A percentile compares a stretch with the other conserved stretches of the same genome.
Evolutionary conservation across 2,113 vertebrate species (phyloP).

Genomic region (Chloebia gouldiae): DNA sequence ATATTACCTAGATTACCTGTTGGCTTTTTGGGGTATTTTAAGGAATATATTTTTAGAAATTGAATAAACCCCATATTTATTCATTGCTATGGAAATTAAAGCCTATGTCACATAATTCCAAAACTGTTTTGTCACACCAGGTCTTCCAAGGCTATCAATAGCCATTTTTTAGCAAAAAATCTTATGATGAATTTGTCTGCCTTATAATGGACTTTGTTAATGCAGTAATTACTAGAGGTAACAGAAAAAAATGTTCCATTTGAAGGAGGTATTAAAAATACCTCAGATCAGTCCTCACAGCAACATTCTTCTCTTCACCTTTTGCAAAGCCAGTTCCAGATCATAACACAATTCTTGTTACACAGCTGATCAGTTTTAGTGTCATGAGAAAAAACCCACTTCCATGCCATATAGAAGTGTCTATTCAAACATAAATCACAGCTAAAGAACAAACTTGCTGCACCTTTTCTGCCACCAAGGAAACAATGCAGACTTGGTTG

Average conservation of each 20-base stretch:
- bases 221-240: background rate
- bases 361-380: background rate
- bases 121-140: background rate
- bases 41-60: background rate
- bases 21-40: accelerated
- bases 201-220: background rate
- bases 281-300: background rate
- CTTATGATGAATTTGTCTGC: background rate
- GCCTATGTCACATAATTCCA: background rate
- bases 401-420: background rate
- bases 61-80: accelerated
- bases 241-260: background rate
- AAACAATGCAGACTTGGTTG: background rate
- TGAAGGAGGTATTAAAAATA: background rate
- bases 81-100: background rate
- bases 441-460: background rate
- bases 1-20: background rate
- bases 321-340: background rate
- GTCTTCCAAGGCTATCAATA: background rate
- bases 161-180: background rate
- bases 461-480: background rate
- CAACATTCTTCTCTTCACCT: background rate
- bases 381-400: background rate
- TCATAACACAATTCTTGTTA: background rate
- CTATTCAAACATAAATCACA: background rate